These are phyloP conservation scores for Caenorhabditis brenneri DNA, from an alignment of 1,140 invertebrate genomes.

Conservation along the genomic window DNA sequence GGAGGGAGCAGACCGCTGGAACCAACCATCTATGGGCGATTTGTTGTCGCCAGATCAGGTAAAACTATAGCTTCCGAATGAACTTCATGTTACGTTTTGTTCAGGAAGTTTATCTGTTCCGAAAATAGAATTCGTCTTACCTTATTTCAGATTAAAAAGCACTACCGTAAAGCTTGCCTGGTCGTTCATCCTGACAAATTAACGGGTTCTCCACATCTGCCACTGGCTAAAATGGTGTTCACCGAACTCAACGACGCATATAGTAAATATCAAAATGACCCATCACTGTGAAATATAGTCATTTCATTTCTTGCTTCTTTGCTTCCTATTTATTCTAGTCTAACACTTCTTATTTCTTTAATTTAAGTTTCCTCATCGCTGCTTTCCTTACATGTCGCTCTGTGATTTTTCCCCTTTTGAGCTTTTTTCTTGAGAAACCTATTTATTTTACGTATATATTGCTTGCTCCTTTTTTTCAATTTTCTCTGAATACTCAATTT, in stretches of 20 bases:
- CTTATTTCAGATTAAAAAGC: slow-evolving; percentile 78
- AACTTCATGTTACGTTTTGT: too few species aligned
- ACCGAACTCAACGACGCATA: slow-evolving; percentile 97
- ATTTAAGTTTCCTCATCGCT: not conserved
- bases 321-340: not conserved
- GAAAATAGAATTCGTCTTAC: too few species aligned
- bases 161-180: slow-evolving; percentile 91
- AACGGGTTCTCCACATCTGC: slow-evolving; percentile 72
- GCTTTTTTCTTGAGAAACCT: not conserved
- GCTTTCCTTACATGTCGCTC: not conserved
- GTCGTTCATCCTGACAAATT: slow-evolving; percentile 96
- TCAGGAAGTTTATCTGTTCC: too few species aligned
- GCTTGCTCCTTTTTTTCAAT: too few species aligned
- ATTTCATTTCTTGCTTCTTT: not conserved
- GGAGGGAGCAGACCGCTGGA: slow-evolving; percentile 87
- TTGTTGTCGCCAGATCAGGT: slow-evolving; percentile 87
- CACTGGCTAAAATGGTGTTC: slow-evolving; percentile 90
- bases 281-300: not conserved
- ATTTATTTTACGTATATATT: too few species aligned
- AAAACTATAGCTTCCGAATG: not conserved
- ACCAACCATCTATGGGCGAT: slow-evolving; percentile 89
- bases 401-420: not conserved
- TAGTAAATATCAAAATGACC: slow-evolving; percentile 28
- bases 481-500: too few species aligned
- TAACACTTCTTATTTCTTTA: not conserved